Evolutionary conservation across 2,113 vertebrate species (phyloP).

Genomic region (Lonchura striata): DNA sequence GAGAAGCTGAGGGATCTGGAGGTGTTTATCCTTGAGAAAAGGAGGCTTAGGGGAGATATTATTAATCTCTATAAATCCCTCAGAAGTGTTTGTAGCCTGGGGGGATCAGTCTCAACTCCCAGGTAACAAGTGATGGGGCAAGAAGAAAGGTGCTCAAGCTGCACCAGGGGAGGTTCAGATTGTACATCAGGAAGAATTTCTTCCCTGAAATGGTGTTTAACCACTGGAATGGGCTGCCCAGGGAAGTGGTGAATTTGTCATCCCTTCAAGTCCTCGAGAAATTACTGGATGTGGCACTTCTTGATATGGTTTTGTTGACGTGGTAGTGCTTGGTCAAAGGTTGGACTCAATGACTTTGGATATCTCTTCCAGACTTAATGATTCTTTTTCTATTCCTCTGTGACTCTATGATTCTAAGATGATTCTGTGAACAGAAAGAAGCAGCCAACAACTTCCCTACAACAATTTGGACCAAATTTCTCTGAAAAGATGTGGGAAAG

Average conservation of each 20-base stretch:
- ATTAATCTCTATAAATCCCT: background rate
- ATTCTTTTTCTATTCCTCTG: background rate
- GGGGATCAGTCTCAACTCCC: background rate
- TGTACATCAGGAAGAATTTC: background rate
- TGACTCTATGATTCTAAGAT: accelerated
- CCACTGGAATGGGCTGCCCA: background rate
- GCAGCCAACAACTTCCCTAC: background rate
- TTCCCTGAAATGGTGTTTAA: background rate
- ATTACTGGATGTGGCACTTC: background rate
- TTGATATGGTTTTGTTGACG: background rate
- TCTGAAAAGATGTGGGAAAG: background rate
- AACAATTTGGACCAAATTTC: background rate
- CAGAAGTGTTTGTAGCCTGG: too few species aligned
- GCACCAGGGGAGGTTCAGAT: background rate
- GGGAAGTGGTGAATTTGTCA: background rate
- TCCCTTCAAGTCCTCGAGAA: too few species aligned
- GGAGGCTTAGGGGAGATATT: background rate
- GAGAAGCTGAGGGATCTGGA: background rate
- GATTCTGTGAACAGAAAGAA: background rate
- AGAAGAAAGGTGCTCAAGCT: accelerated
- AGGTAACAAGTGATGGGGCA: background rate
- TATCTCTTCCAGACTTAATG: background rate
- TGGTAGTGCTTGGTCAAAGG: accelerated
- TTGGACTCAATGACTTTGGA: background rate
- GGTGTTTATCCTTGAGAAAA: background rate